phyloP scores from a whole-genome alignment of 2,888 invertebrate species.

The Blastobasis adustella region DNA sequence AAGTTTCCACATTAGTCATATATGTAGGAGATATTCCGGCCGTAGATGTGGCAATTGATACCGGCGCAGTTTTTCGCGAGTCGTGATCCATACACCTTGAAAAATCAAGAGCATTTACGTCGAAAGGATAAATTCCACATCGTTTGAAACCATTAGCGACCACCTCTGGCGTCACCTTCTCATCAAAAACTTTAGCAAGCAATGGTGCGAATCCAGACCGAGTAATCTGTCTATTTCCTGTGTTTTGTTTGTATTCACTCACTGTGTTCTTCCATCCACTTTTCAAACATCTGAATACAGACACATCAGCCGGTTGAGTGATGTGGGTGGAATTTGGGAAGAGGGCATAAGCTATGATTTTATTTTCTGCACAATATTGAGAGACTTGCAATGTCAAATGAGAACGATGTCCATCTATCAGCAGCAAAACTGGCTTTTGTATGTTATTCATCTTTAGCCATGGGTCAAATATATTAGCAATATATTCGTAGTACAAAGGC shows the following conservation, averaged over 20 bases:
- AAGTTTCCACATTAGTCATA: background rate
- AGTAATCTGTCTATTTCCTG: slow-evolving; percentile 7
- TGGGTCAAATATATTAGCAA: too few species aligned
- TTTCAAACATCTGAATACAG: too few species aligned
- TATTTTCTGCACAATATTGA: slow-evolving; percentile 32
- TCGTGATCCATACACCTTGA: slow-evolving; percentile 4
- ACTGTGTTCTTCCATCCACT: slow-evolving; percentile 25
- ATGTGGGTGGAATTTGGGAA: slow-evolving; percentile 36
- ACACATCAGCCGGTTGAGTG: too few species aligned
- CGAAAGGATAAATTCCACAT: slow-evolving; percentile 2
- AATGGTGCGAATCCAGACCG: slow-evolving; percentile 7
- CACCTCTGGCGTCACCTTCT: slow-evolving; percentile 2
- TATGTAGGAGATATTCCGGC: too few species aligned
- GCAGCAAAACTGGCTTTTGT: slow-evolving; percentile 33
- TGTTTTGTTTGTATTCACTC: slow-evolving; percentile 7
- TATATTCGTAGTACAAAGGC: too few species aligned
- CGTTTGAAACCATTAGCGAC: slow-evolving; percentile 1
- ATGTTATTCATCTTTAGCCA: too few species aligned
- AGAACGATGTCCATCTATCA: slow-evolving; percentile 39
- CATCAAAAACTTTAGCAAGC: slow-evolving; percentile 2
- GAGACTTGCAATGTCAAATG: slow-evolving; percentile 34
- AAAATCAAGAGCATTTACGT: background rate
- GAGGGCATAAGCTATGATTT: slow-evolving; percentile 25
- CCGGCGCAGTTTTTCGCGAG: background rate
- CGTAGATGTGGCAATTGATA: background rate